Conservation (phyloP, 1,140 invertebrate genomes). For the Pseudachorutes palmiensis region DNA sequence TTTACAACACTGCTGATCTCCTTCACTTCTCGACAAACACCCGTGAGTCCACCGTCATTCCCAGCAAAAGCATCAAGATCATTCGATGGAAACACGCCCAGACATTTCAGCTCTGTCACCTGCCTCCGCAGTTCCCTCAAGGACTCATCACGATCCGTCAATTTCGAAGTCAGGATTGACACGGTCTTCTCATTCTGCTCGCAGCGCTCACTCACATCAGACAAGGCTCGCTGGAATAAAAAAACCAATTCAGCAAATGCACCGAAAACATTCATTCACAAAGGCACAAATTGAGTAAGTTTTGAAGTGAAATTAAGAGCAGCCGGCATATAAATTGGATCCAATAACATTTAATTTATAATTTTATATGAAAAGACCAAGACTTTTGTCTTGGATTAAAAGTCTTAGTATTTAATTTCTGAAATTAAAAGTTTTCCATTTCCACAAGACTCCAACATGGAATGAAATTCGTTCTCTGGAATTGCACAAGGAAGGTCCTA, state of each 20-base stretch:
- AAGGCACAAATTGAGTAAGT: not conserved
- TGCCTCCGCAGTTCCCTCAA: slow-evolving; percentile 27
- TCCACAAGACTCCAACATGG: no score
- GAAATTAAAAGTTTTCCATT: not conserved
- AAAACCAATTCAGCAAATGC: not conserved
- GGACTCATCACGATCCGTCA: slow-evolving; percentile 21
- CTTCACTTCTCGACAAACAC: slow-evolving; percentile 31
- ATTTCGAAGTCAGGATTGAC: slow-evolving; percentile 20
- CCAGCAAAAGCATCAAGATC: slow-evolving; percentile 32
- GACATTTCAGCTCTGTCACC: not conserved
- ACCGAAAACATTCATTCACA: no score
- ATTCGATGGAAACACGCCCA: slow-evolving; percentile 2
- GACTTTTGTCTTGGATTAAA: not conserved
- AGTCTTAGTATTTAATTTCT: not conserved
- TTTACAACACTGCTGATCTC: not conserved
- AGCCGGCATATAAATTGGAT: no score
- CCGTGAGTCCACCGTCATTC: slow-evolving; percentile 35
- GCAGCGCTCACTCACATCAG: slow-evolving; percentile 29
- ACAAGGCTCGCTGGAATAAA: slow-evolving; percentile 26
- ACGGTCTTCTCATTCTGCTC: slow-evolving; percentile 26
- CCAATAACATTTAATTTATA: not conserved
- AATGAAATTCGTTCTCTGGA: not conserved
- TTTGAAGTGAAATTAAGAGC: no score
- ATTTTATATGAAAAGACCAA: not conserved
- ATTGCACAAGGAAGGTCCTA: not conserved